A percentile compares a stretch with the other conserved stretches of the same genome.
These are phyloP conservation scores for Chironomus riparius DNA, from an alignment of 2,888 invertebrate genomes.

Conservation along the genomic window DNA sequence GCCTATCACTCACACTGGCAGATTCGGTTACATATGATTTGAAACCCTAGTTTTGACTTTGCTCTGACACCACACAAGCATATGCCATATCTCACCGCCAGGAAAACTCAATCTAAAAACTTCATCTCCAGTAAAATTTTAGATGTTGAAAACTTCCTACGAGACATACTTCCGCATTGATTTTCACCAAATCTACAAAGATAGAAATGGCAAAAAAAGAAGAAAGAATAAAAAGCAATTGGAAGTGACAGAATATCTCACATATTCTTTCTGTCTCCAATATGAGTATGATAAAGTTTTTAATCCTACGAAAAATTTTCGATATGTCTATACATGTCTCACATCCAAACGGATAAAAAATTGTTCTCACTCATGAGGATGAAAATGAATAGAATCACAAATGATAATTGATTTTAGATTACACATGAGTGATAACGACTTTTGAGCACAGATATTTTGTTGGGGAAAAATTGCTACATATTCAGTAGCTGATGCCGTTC, in stretches of 20 bases:
- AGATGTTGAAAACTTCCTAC: background rate
- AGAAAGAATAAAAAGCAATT: background rate
- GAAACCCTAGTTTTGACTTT: too few relatives aligned
- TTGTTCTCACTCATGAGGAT: background rate
- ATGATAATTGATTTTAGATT: slow-evolving; percentile 25
- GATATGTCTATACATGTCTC: background rate
- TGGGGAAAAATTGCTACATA: slow-evolving; percentile 14
- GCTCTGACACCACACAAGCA: too few relatives aligned
- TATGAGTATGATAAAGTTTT: background rate
- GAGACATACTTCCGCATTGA: slow-evolving; percentile 6
- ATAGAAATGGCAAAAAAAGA: background rate
- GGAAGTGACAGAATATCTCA: background rate
- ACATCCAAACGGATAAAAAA: background rate
- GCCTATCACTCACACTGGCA: too few relatives aligned
- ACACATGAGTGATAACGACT: slow-evolving; percentile 11
- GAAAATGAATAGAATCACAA: slow-evolving; percentile 14
- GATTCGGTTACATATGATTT: too few relatives aligned
- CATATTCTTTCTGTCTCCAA: background rate
- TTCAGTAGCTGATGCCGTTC: background rate
- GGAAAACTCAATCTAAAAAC: background rate
- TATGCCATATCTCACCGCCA: too few relatives aligned
- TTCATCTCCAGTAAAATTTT: background rate
- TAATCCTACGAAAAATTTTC: background rate
- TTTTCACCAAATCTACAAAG: background rate
- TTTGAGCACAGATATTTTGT: background rate